These are phyloP conservation scores for Amphipoea oculea DNA, from an alignment of 2,888 invertebrate species.

Conservation along the genomic window DNA sequence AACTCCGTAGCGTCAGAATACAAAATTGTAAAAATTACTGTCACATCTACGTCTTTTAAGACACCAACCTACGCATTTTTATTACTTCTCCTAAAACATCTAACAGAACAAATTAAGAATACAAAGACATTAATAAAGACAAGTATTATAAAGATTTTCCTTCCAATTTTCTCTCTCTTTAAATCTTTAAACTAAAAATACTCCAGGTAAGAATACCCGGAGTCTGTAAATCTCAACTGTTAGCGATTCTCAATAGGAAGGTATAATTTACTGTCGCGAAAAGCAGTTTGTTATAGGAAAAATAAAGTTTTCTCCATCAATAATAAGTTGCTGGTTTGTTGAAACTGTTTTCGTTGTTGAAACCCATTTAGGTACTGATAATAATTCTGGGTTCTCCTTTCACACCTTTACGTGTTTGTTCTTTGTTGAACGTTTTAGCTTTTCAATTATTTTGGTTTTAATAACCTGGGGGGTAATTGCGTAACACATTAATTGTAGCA, in stretches of 20 bases:
- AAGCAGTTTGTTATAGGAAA: slow-evolving; percentile 65
- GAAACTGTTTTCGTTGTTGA: slow-evolving; percentile 51
- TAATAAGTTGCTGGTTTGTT: slow-evolving; percentile 62
- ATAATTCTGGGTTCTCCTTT: slow-evolving; percentile 21
- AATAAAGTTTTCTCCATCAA: slow-evolving; percentile 64
- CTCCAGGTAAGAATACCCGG: slow-evolving; percentile 45
- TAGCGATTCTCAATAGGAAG: slow-evolving; percentile 59
- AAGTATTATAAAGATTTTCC: not conserved
- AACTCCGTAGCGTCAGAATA: not conserved
- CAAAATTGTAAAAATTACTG: not conserved
- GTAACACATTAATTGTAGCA: too few relatives aligned
- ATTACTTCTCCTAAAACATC: not conserved
- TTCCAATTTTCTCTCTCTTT: not conserved
- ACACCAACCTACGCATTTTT: not conserved
- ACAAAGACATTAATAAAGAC: not conserved
- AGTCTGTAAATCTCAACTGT: slow-evolving; percentile 62
- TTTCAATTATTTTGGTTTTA: not conserved
- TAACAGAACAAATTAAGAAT: not conserved
- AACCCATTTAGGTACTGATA: slow-evolving; percentile 43
- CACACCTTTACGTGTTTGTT: slow-evolving; percentile 21
- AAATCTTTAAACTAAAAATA: slow-evolving; percentile 49
- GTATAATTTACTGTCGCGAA: slow-evolving; percentile 58
- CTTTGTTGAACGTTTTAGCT: not conserved
- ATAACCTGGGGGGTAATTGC: not conserved
- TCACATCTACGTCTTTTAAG: not conserved